Evolutionary conservation across 2,888 invertebrate genomes (phyloP), one percentile per base, ranked within the genome.

Genomic region (Marronus borbonicus): DNA sequence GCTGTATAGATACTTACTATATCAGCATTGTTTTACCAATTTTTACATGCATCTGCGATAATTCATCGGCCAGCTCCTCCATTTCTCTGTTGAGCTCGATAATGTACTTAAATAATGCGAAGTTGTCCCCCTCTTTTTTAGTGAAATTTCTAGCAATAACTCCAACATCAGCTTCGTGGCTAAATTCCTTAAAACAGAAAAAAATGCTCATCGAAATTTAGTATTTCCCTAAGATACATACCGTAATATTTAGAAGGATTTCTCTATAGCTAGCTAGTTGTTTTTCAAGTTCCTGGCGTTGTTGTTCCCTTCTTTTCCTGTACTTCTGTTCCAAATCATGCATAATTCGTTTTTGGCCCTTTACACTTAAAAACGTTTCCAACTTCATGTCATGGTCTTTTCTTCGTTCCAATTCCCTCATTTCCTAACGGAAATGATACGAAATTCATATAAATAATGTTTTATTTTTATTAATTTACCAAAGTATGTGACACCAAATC

Each of bases 91-190:
- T 97, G 78, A 97, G 90, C 86, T 97, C 96, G 86, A 96, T 97
- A 55, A 97, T 95, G 86, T 96, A 97, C 88, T 94, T 96, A 87
- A 97, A 98, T 0, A 96, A 91, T 0, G 97, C 96, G 87, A 97
- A 97, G 89, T 97, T 98, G 86, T 96, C 95, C 83, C 96, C 96
- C 85, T 97, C 97, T 79, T 95, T 93, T 49, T 94, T 92, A n/a
- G 93, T 91, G 88, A 96, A 97, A 86, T 94, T 92, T 2, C 91
- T 91, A 8, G 94, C 93, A 64, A 97, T 88, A 20, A 92, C 92
- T 81, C 93, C 92, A 20, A 94, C 90, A 81, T 94, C 92, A 1
- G 91, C 89, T 84, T 94, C 94, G 0, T 91, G 92, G 44, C 92
- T 89, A 82, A 92, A 92, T 79, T 91, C 90, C 91, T 92, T 83